Evolutionary conservation across 2,888 invertebrate genomes (phyloP).

Genomic region (Merodon equestris): DNA sequence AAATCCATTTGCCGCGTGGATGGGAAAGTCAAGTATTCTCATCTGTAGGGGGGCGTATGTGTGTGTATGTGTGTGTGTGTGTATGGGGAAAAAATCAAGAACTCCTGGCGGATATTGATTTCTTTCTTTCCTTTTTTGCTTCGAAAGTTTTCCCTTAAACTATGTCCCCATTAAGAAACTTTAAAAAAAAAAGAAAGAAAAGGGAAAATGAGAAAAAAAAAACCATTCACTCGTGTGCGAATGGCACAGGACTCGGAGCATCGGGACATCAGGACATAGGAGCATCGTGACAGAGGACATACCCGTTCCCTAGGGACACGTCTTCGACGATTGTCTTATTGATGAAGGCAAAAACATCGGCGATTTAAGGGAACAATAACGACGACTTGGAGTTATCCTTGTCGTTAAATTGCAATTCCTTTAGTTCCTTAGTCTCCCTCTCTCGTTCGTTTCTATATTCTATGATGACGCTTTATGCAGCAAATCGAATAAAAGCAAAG

Average conservation of each 20-base stretch:
- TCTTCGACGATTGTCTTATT: constrained; percentile 65
- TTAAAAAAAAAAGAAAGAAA: neutral
- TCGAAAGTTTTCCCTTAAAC: constrained; percentile 23
- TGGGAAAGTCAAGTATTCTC: no score
- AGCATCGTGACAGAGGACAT: constrained; percentile 5
- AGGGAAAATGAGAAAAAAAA: constrained; percentile 2
- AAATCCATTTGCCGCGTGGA: constrained; percentile 27
- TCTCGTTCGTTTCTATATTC: constrained; percentile 47
- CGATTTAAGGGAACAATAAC: constrained; percentile 33
- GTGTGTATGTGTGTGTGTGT: no score
- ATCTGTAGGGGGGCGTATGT: no score
- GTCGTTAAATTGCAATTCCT: constrained; percentile 54
- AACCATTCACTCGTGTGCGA: no score
- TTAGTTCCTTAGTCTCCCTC: constrained; percentile 31
- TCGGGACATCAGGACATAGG: neutral
- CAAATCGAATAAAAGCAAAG: constrained; percentile 31
- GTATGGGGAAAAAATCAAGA: constrained; percentile 34
- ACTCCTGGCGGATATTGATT: constrained; percentile 64
- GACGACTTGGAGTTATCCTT: constrained; percentile 21
- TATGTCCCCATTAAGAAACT: constrained; percentile 26
- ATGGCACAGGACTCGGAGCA: constrained; percentile 14
- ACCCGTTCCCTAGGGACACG: constrained; percentile 40
- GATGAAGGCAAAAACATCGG: constrained; percentile 54
- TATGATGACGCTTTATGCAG: constrained; percentile 41
- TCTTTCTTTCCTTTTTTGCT: constrained; percentile 25